Evolutionary conservation across 2,888 invertebrate species (phyloP).

Genomic region (Trypoxylon attenuatum): DNA sequence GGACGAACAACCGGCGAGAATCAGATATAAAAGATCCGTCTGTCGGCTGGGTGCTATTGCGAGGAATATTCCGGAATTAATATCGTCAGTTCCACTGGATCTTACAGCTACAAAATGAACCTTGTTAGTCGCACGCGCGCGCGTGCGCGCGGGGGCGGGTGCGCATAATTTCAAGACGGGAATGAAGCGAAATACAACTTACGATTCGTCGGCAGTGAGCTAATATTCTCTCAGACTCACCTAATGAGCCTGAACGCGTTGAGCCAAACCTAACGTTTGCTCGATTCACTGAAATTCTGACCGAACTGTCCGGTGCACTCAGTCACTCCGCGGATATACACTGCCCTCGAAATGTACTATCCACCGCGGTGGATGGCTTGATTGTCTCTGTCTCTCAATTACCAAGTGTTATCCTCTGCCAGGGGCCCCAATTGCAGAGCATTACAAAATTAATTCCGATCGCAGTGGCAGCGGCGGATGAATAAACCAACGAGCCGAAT

Average conservation of each 20-base stretch:
- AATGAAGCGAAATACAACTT: not conserved
- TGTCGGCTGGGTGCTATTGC: constrained; percentile 4
- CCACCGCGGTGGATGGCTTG: constrained; percentile 1
- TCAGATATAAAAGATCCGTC: constrained; percentile 16
- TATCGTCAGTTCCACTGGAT: not conserved
- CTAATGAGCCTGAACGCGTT: too few species aligned
- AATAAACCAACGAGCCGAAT: too few species aligned
- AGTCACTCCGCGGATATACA: not conserved
- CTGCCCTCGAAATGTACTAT: not conserved
- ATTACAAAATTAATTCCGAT: not conserved
- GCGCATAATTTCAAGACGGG: constrained; percentile 10
- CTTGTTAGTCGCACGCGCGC: constrained; percentile 25
- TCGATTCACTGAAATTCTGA: not conserved
- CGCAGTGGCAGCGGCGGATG: not conserved
- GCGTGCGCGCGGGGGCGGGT: too few species aligned
- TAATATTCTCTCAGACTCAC: too few species aligned
- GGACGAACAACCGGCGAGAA: constrained; percentile 11
- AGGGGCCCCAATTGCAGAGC: constrained; percentile 3
- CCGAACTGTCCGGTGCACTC: not conserved
- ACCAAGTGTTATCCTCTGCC: constrained; percentile 8
- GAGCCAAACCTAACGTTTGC: too few species aligned
- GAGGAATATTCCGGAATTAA: constrained; percentile 11
- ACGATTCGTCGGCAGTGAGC: too few species aligned
- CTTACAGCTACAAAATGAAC: constrained; percentile 18
- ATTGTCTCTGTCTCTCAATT: constrained; percentile 12